Evolutionary conservation across 2,888 invertebrate species (phyloP).

Genomic region (Bugulina stolonifera): DNA sequence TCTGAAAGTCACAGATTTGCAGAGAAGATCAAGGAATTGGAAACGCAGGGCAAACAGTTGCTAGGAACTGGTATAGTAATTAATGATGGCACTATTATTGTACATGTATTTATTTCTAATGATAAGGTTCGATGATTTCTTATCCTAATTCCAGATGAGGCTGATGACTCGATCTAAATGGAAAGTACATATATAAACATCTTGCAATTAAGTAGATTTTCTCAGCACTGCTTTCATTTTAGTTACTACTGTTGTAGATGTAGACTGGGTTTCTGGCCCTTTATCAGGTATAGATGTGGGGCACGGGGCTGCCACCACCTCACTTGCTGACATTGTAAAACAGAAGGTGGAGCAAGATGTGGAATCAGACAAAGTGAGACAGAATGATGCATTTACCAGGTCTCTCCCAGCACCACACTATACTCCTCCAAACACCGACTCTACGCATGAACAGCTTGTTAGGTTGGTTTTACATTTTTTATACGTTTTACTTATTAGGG

Average conservation of each 20-base stretch:
- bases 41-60: slow-evolving; percentile 7
- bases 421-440: neutral
- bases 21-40: slow-evolving; percentile 17
- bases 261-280: no score
- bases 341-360: neutral
- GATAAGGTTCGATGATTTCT: no score
- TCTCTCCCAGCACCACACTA: neutral
- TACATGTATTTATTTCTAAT: no score
- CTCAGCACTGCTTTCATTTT: neutral
- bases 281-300: no score
- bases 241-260: neutral
- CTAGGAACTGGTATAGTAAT: neutral
- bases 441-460: neutral
- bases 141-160: no score
- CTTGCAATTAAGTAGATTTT: neutral
- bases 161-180: no score
- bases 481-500: no score
- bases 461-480: neutral
- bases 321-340: neutral
- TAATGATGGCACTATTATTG: no score
- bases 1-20: slow-evolving; percentile 2
- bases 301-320: no score
- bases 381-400: neutral
- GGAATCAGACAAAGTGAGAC: neutral
- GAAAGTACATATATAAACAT: neutral